phyloP scores from a whole-genome alignment of 2,797 vertebrate genomes.

The Capromys pilorides region DNA sequence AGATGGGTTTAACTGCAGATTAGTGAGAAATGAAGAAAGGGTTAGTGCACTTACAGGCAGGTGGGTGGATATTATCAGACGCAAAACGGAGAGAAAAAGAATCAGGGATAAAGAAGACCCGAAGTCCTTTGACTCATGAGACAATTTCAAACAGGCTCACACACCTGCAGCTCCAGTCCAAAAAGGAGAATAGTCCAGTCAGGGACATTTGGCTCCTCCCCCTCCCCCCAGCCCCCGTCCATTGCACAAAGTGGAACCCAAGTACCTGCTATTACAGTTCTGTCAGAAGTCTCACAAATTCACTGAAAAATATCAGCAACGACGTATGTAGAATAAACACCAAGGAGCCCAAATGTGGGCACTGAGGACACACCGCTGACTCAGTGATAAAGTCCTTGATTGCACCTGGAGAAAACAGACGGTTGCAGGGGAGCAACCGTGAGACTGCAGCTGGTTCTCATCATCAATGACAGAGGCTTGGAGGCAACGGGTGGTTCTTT shows the following conservation, averaged over 20 bases:
- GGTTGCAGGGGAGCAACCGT: neutral
- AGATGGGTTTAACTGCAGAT: neutral
- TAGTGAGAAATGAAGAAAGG: constrained; percentile 7
- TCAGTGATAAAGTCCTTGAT: neutral
- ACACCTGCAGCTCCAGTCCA: neutral
- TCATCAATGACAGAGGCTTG: neutral
- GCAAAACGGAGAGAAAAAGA: neutral
- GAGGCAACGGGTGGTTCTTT: neutral
- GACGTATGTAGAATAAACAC: neutral
- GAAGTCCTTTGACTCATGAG: neutral
- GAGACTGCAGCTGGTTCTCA: neutral
- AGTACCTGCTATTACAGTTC: neutral
- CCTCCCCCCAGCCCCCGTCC: too few relatives aligned
- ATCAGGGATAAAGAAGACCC: neutral
- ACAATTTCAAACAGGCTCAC: neutral
- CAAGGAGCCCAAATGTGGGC: neutral
- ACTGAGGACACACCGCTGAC: neutral
- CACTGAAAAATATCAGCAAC: neutral
- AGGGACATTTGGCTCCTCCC: neutral
- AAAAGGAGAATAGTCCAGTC: neutral
- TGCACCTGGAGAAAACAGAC: neutral
- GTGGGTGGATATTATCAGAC: neutral
- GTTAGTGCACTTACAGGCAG: neutral
- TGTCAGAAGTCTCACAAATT: neutral
- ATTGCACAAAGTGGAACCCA: neutral